Percentiles rank a stretch among this genome's conserved stretches.
phyloP scores from a whole-genome alignment of 2,113 vertebrate species.

The Psittacus erithacus region DNA sequence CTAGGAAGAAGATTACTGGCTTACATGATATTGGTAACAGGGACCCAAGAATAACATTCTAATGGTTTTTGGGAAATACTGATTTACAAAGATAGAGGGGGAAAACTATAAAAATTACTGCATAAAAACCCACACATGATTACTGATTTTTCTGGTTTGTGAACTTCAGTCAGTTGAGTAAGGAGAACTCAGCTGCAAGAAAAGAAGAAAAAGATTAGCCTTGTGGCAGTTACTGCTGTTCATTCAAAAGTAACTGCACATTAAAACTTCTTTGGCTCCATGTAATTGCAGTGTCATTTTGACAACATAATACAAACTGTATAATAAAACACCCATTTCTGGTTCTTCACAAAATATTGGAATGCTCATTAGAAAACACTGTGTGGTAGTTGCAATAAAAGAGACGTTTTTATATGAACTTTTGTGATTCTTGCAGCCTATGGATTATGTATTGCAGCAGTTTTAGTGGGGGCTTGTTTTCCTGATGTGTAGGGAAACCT shows the following conservation, averaged over 20 bases:
- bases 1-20: background rate
- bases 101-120: background rate
- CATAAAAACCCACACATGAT: background rate
- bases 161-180: constrained; percentile 76
- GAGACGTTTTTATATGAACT: background rate
- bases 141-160: background rate
- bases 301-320: background rate
- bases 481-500: background rate
- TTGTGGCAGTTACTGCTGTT: background rate
- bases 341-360: background rate
- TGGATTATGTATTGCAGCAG: background rate
- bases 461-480: background rate
- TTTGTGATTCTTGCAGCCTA: background rate
- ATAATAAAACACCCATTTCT: background rate
- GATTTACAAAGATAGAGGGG: constrained; percentile 16
- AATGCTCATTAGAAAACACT: background rate
- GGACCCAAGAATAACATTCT: background rate
- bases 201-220: constrained; percentile 52
- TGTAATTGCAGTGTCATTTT: background rate
- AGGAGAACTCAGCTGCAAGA: constrained; percentile 79
- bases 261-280: background rate
- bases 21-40: background rate
- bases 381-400: background rate
- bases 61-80: constrained; percentile 11
- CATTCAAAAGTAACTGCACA: background rate